Base-by-base conservation (phyloP, 2,797 vertebrate species). In the Gallinago solitaria region DNA sequence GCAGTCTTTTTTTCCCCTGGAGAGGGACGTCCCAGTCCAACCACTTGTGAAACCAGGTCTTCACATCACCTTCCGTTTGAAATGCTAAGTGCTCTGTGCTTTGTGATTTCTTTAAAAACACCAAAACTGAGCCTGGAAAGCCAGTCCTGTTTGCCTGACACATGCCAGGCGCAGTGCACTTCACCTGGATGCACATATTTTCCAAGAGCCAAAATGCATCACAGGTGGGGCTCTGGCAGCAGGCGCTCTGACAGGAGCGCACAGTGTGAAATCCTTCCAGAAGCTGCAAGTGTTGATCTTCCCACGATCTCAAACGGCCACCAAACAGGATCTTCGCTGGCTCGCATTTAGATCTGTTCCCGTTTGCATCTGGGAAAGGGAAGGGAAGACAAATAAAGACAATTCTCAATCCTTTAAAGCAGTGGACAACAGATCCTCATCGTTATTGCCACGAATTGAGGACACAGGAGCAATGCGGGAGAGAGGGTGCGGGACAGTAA, bases 141-240 rank as follows among this genome's bases (percentile, higher is more conserved):
- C 87, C 96, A 47, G 97, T 95, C 97, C 98, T 98, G 88, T 89
- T 70, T 39, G 89, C 69, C 71, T 41, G 92, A 93, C 99, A 99
- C 20, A 76, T 96, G 4, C 90, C 91, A 14, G 88, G 94, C 43
- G 53, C 45, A 9, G 93, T 95, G 97, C 99, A 99, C 95, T 98
- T 96, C 82, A 99, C 98, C 47, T 99, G 98, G 83, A 99, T 98
- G 64, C 99, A 99, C 86, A 96, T 97, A 8, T 98, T 98, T 24
- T 98, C 98, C 41, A 98, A 94, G 97, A 99, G 98, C 99, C 99
- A 99, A 90, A 99, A 98, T 16, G 98, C 99, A 37, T 97, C 97
- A 91, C 99, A 99, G 68, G 96, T 93, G 13, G 98, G 98, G 68
- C 94, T 97, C 97, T 98, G 94, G 97, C 99, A 99, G 98, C 99